Evolutionary conservation across 1,140 invertebrate species (phyloP).

Genomic region (Planococcus citri): DNA sequence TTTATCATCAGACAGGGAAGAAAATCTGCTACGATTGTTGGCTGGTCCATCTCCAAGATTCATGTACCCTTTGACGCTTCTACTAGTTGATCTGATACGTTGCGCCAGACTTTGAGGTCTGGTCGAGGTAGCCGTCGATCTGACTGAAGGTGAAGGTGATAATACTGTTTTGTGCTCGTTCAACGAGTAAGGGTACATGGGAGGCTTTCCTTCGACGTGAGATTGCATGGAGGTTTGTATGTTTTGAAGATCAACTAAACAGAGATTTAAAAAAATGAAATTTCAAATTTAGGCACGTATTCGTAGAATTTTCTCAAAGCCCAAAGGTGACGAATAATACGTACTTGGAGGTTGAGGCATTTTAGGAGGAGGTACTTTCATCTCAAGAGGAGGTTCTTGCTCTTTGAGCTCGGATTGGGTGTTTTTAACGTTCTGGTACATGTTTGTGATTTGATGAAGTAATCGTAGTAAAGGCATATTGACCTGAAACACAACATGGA

Average conservation of each 20-base stretch:
- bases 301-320: too few relatives aligned
- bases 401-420: conserved; percentile 78
- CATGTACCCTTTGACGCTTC: conserved; percentile 64
- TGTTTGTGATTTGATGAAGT: conserved; percentile 90
- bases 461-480: conserved; percentile 90
- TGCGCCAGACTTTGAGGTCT: conserved; percentile 76
- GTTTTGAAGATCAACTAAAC: conserved; percentile 11
- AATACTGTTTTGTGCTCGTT: conserved; percentile 34
- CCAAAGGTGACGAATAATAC: neutral
- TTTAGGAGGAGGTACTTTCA: conserved; percentile 12
- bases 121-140: conserved; percentile 46
- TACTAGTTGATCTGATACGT: conserved; percentile 66
- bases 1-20: conserved; percentile 22
- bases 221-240: conserved; percentile 11
- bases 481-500: conserved; percentile 38
- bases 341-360: conserved; percentile 20
- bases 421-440: conserved; percentile 95
- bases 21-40: conserved; percentile 39
- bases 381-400: conserved; percentile 36
- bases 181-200: conserved; percentile 23
- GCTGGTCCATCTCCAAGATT: conserved; percentile 47
- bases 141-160: conserved; percentile 49
- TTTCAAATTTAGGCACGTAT: too few relatives aligned
- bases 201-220: conserved; percentile 15
- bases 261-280: too few relatives aligned